phyloP scores from a whole-genome alignment of 2,888 invertebrate species.

The Brachyptera risi region DNA sequence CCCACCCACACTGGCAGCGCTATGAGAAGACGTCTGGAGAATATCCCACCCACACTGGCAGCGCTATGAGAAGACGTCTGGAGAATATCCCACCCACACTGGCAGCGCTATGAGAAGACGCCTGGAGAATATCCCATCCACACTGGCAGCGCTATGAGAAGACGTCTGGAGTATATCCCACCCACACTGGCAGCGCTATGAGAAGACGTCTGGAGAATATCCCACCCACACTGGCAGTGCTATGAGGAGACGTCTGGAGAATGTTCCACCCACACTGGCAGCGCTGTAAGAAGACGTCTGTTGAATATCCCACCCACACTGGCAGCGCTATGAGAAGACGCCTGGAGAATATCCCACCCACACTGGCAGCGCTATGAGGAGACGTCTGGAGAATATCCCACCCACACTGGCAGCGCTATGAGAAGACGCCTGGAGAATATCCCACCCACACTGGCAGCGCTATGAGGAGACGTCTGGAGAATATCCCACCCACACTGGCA shows the following conservation, averaged over 20 bases:
- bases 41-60: not conserved
- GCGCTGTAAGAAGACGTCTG: not conserved
- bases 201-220: not conserved
- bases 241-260: not conserved
- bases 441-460: not conserved
- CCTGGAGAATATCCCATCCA: not conserved
- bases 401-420: not conserved
- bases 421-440: not conserved
- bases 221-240: not conserved
- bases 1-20: not conserved
- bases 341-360: not conserved
- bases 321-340: not conserved
- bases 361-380: not conserved
- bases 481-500: not conserved
- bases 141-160: not conserved
- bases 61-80: not conserved
- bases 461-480: not conserved
- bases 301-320: not conserved
- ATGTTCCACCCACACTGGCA: not conserved
- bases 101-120: not conserved
- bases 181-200: not conserved
- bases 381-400: not conserved
- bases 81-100: not conserved
- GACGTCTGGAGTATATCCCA: not conserved
- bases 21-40: not conserved